Evolutionary conservation across 1,140 invertebrate species (phyloP).

Genomic region (Neotoxoptera formosana): DNA sequence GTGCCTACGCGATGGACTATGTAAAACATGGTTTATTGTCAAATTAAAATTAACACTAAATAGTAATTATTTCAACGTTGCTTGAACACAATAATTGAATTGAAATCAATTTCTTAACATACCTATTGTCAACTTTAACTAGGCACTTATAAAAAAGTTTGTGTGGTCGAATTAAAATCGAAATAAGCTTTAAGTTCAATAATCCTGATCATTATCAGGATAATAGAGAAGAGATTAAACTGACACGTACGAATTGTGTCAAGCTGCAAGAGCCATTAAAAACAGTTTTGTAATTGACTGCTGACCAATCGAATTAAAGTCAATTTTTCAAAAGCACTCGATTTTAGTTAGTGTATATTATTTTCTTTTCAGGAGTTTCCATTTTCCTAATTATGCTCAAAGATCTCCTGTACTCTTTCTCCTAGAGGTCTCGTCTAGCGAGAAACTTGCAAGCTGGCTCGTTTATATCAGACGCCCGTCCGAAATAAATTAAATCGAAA

Average conservation of each 20-base stretch:
- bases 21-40: not conserved
- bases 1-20: not conserved
- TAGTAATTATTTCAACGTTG: not conserved
- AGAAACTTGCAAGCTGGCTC: slow-evolving; percentile 53
- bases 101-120: not conserved
- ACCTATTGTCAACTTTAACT: not conserved
- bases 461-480: slow-evolving; percentile 52
- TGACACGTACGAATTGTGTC: not conserved
- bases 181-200: not conserved
- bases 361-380: not conserved
- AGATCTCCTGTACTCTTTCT: not conserved
- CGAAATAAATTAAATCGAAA: slow-evolving; percentile 57
- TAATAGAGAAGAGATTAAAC: no score
- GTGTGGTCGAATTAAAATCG: not conserved
- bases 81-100: not conserved
- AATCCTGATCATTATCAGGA: slow-evolving; percentile 23
- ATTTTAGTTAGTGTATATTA: slow-evolving; percentile 1
- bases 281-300: slow-evolving; percentile 25
- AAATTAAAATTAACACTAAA: not conserved
- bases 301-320: slow-evolving; percentile 49
- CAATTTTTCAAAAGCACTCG: slow-evolving; percentile 45
- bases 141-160: not conserved
- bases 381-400: slow-evolving; percentile 43
- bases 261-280: not conserved
- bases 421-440: not conserved